Evolutionary conservation across 2,113 vertebrate species (phyloP).

Genomic region (Siniperca chuatsi): DNA sequence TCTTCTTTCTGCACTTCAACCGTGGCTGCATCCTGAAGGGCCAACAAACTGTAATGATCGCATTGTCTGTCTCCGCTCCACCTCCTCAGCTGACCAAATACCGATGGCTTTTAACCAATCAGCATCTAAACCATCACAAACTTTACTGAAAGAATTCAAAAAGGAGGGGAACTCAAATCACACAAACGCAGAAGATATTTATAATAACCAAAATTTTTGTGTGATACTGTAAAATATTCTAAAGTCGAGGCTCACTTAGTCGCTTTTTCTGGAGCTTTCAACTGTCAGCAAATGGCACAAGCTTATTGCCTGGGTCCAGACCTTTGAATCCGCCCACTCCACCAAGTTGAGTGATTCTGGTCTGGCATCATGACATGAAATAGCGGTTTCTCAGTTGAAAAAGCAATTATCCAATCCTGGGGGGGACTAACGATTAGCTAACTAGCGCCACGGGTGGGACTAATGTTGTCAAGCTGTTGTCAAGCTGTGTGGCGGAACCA

Average conservation of each 20-base stretch:
- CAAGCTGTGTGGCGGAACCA: too few relatives aligned
- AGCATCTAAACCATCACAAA: slow-evolving; percentile 5
- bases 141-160: not conserved
- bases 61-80: slow-evolving; percentile 37
- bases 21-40: slow-evolving; percentile 16
- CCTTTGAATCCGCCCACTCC: too few relatives aligned
- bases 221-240: not conserved
- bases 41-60: slow-evolving; percentile 54
- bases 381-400: too few relatives aligned
- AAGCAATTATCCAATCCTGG: too few relatives aligned
- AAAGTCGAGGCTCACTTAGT: not conserved
- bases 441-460: too few relatives aligned
- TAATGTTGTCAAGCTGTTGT: too few relatives aligned
- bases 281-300: too few relatives aligned
- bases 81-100: slow-evolving; percentile 28
- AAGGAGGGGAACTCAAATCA: not conserved
- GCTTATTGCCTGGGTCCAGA: too few relatives aligned
- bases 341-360: too few relatives aligned
- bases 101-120: slow-evolving; percentile 25
- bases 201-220: not conserved
- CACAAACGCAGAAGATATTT: not conserved
- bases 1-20: slow-evolving; percentile 13
- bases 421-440: too few relatives aligned
- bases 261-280: not conserved
- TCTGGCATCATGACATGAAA: too few relatives aligned